Base-by-base conservation (phyloP, 2,797 vertebrate genomes). In the Cryptoblepharus egeriae region DNA sequence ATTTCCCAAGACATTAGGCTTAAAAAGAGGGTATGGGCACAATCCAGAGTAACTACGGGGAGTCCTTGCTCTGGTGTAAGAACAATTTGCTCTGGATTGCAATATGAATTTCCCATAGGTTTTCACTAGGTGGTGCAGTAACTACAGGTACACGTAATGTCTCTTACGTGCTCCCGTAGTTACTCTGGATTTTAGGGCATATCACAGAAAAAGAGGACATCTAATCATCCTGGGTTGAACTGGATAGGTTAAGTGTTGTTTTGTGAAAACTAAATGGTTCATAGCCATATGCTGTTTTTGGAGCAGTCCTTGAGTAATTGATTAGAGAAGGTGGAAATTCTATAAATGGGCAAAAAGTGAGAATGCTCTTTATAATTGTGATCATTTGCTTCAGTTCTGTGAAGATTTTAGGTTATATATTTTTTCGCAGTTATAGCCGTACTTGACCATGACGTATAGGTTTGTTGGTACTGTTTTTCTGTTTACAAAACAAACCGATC, bases 301-400 rank as follows among this genome's bases (percentile, higher is more conserved):
- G 90, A 91, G 87, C 93, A 94, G 93, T 93, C 87, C 93, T 89
- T 94, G 83, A 87, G 83, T 92, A 93, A 92, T 58, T 93, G 86
- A 89, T 87, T 90, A 88, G 87, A 88, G 87, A 78, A 80, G n/a
- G 71, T 42, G 58, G 80, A 91, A 82, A 84, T 84, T 89, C 79
- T 67, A 81, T 80, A 87, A 73, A 88, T 67, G 90, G 92, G 67
- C 75, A 74, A 35, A 79, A 77, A 90, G 72, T 79, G 84, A 80
- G 79, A 84, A 77, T 86, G 89, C 68, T n/a, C 10, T 58, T 87
- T 79, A 78, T 11, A 84, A 24, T 52, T 52, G 81, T 85, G 35
- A 22, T 83, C 76, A 83, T 81, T 88, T 79, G 63, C 64, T 85
- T 85, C 16, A 69, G 87, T 89, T 45, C 85, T 89, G 65, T 84